Conservation (phyloP, 2,113 vertebrate genomes). For the Toxostoma redivivum region DNA sequence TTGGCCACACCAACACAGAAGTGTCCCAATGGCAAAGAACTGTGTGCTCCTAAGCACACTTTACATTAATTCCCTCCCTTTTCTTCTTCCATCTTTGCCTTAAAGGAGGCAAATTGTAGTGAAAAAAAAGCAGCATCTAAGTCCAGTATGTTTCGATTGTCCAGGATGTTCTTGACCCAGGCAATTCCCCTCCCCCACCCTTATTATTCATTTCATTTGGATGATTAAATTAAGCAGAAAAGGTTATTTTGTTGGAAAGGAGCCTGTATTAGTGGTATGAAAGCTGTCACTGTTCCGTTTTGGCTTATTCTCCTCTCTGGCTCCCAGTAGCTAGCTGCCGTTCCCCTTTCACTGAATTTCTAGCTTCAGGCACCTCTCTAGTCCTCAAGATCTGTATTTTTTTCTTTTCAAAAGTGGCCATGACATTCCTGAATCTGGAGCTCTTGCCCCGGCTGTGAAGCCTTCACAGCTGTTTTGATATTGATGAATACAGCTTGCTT, state of each 20-base stretch:
- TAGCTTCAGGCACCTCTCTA: conserved; percentile 19
- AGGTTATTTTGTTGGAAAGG: conserved; percentile 56
- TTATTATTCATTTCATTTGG: conserved; percentile 31
- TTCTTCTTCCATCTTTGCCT: background rate
- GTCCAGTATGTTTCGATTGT: background rate
- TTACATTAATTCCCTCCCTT: background rate
- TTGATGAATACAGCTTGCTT: background rate
- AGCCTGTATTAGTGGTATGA: conserved; percentile 37
- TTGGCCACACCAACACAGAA: background rate
- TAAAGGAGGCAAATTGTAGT: background rate
- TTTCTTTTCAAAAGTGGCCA: background rate
- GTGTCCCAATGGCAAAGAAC: background rate
- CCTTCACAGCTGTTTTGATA: background rate
- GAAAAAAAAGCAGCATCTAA: background rate
- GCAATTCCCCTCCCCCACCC: background rate
- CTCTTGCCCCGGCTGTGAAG: background rate
- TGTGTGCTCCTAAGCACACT: background rate
- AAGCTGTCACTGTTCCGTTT: conserved; percentile 53
- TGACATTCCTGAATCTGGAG: background rate
- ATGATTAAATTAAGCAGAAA: conserved; percentile 48
- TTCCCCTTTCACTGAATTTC: background rate
- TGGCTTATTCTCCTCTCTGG: conserved; percentile 17
- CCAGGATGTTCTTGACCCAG: conserved; percentile 22
- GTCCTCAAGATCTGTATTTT: background rate
- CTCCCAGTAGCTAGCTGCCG: background rate